These are phyloP conservation scores for Plagodis dolabraria DNA, from an alignment of 2,888 invertebrate genomes.

Conservation along the genomic window DNA sequence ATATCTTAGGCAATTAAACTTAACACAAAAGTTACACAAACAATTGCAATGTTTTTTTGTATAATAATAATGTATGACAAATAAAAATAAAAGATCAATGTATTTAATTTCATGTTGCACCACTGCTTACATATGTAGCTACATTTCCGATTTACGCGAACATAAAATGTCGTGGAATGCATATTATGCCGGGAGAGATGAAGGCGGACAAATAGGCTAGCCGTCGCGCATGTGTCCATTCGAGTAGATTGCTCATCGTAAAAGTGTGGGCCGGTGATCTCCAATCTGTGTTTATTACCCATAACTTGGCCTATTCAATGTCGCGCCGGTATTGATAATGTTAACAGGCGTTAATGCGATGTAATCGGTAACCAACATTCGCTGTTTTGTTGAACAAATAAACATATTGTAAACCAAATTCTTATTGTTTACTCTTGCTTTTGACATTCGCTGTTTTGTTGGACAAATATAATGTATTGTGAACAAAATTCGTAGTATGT, in stretches of 20 bases:
- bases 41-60: too few species aligned
- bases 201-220: conserved; percentile 59
- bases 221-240: conserved; percentile 47
- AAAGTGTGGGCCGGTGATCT: conserved; percentile 78
- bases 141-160: conserved; percentile 70
- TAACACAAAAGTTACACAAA: too few species aligned
- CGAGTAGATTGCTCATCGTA: conserved; percentile 78
- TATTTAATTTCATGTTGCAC: too few species aligned
- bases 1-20: too few species aligned
- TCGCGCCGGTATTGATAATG: conserved; percentile 70
- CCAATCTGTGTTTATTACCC: conserved; percentile 78
- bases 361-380: conserved; percentile 29
- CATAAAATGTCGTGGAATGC: conserved; percentile 78
- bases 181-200: conserved; percentile 67
- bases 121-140: conserved; percentile 36
- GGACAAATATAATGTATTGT: neutral
- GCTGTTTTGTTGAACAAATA: conserved; percentile 3
- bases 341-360: conserved; percentile 68
- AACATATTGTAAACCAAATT: too few species aligned
- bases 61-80: too few species aligned
- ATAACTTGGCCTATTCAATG: conserved; percentile 75
- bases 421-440: too few species aligned
- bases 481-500: too few species aligned
- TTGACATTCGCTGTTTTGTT: conserved; percentile 2
- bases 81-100: too few species aligned